A percentile compares a stretch with the other conserved stretches of the same genome.
These are phyloP conservation scores for Anniella stebbinsi DNA, from an alignment of 2,797 vertebrate species.

Conservation along the genomic window DNA sequence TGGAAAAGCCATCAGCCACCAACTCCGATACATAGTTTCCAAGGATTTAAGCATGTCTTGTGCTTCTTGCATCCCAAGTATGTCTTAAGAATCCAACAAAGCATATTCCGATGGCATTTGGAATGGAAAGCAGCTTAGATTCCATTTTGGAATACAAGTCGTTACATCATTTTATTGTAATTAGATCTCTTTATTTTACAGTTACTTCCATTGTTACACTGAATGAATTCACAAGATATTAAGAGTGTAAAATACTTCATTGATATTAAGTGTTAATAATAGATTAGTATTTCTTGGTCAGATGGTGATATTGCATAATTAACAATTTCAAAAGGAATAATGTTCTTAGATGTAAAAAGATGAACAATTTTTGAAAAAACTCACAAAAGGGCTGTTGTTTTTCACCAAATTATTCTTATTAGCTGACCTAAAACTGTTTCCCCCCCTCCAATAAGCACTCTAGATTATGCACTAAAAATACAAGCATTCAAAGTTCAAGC, in stretches of 20 bases:
- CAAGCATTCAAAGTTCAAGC: constrained; percentile 59
- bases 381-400: constrained; percentile 52
- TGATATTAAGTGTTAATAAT: constrained; percentile 51
- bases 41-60: constrained; percentile 75
- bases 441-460: constrained; percentile 44
- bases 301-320: constrained; percentile 41
- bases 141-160: constrained; percentile 40
- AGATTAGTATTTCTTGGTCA: constrained; percentile 51
- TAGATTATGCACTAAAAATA: constrained; percentile 71
- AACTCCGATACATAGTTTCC: constrained; percentile 80
- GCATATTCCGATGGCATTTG: constrained; percentile 62
- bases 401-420: constrained; percentile 57
- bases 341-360: constrained; percentile 51
- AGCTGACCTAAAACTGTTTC: constrained; percentile 61
- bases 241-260: constrained; percentile 42
- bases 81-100: constrained; percentile 70
- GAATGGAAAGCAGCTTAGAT: constrained; percentile 56
- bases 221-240: constrained; percentile 31
- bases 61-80: constrained; percentile 80
- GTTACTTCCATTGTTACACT: constrained; percentile 45
- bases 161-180: constrained; percentile 50
- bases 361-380: constrained; percentile 46
- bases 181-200: constrained; percentile 34
- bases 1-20: constrained; percentile 68
- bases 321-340: constrained; percentile 55